phyloP scores from a whole-genome alignment of 2,888 invertebrate species.

The Gortyna flavago region DNA sequence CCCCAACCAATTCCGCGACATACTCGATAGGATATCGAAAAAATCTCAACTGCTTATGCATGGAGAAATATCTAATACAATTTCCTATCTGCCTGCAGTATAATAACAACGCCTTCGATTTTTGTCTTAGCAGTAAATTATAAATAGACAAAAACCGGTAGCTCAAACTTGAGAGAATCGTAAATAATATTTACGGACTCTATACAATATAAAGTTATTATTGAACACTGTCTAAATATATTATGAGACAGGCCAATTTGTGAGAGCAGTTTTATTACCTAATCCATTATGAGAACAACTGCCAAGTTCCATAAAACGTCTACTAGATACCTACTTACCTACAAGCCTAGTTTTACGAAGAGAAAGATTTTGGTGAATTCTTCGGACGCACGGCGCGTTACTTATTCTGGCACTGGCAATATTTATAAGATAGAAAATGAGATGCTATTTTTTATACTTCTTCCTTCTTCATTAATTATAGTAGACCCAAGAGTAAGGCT shows the following conservation, averaged over 20 bases:
- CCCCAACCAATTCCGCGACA: slow-evolving; percentile 6
- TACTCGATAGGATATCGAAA: slow-evolving; percentile 16
- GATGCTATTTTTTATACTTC: background rate
- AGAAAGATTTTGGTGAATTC: slow-evolving; percentile 5
- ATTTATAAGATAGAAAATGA: background rate
- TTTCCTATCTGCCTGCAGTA: slow-evolving; percentile 15
- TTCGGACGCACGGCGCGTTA: background rate
- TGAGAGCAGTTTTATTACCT: slow-evolving; percentile 31
- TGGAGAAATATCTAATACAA: slow-evolving; percentile 19
- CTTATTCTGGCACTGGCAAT: background rate
- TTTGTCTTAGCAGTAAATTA: slow-evolving; percentile 8
- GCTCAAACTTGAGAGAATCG: background rate
- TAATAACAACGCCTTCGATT: background rate
- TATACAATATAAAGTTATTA: slow-evolving; percentile 1
- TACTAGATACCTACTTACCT: too few relatives aligned
- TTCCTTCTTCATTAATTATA: background rate
- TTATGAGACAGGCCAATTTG: slow-evolving; percentile 20
- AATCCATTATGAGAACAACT: slow-evolving; percentile 45
- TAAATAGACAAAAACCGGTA: background rate
- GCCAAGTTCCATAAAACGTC: slow-evolving; percentile 29
- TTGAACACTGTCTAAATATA: slow-evolving; percentile 20
- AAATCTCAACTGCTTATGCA: slow-evolving; percentile 22
- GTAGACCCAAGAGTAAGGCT: background rate
- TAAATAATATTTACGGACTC: background rate
- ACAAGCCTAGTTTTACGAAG: slow-evolving; percentile 4